Conservation (phyloP, 2,888 invertebrate genomes). For the Drosophila meridionalis region DNA sequence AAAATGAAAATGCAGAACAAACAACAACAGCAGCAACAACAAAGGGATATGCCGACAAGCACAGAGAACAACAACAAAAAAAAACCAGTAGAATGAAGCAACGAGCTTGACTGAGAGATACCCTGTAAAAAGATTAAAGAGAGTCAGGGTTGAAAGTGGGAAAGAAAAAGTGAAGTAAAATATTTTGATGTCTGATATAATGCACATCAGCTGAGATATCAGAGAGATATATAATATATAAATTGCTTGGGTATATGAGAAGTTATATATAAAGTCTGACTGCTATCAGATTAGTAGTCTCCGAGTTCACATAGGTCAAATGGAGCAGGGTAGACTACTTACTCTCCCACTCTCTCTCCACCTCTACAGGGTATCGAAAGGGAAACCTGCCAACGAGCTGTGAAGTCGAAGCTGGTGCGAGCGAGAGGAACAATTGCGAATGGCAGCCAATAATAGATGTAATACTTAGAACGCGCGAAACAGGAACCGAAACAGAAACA, state of each 20-base stretch:
- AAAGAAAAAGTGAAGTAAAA: not conserved
- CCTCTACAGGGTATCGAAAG: constrained; percentile 1
- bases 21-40: constrained; percentile 53
- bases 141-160: too few species aligned
- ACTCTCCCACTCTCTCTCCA: not conserved
- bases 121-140: not conserved
- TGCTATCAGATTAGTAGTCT: too few species aligned
- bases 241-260: not conserved
- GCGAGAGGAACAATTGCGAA: constrained; percentile 15
- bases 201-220: not conserved
- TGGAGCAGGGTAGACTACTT: not conserved
- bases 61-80: constrained; percentile 24
- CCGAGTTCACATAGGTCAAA: not conserved
- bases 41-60: constrained; percentile 49
- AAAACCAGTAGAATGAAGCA: not conserved
- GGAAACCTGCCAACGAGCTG: not conserved
- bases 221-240: not conserved
- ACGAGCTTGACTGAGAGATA: not conserved
- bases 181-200: not conserved
- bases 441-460: constrained; percentile 39
- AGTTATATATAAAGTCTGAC: not conserved
- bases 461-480: constrained; percentile 27
- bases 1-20: constrained; percentile 74
- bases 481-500: constrained; percentile 23
- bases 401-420: constrained; percentile 7